Conservation (phyloP, 2,113 vertebrate species). For the Colossoma macropomum region DNA sequence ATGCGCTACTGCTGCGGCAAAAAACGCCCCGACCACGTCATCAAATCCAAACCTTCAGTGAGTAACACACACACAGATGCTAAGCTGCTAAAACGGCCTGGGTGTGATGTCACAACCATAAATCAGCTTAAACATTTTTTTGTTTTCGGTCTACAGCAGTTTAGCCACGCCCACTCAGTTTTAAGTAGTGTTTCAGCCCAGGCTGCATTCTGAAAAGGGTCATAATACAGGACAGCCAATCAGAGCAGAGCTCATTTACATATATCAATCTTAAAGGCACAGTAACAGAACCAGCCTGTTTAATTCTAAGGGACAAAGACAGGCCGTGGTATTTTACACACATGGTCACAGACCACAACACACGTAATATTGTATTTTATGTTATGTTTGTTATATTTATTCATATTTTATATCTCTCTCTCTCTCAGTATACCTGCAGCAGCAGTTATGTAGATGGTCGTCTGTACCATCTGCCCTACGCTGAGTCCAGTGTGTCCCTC, state of each 20-base stretch:
- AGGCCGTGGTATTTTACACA: too few species aligned
- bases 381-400: too few species aligned
- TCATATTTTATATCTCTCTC: background rate
- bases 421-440: conserved; percentile 83
- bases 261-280: background rate
- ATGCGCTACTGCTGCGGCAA: conserved; percentile 85
- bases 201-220: too few species aligned
- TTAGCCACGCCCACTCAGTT: too few species aligned
- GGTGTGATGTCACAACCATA: too few species aligned
- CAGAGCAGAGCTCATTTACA: background rate
- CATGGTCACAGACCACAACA: too few species aligned
- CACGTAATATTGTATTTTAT: too few species aligned
- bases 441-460: conserved; percentile 82
- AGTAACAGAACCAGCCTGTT: background rate
- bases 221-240: too few species aligned
- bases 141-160: too few species aligned
- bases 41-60: conserved; percentile 90
- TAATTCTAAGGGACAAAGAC: background rate
- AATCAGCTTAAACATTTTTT: too few species aligned
- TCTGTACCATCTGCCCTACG: conserved; percentile 82
- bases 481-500: conserved; percentile 86
- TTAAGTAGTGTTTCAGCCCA: too few species aligned
- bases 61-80: conserved; percentile 61
- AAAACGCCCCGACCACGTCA: conserved; percentile 79
- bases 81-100: too few species aligned